A percentile compares a stretch with the other conserved stretches of the same genome.
These are phyloP conservation scores for Oncorhynchus keta DNA, from an alignment of 2,113 vertebrate species.

Conservation along the genomic window DNA sequence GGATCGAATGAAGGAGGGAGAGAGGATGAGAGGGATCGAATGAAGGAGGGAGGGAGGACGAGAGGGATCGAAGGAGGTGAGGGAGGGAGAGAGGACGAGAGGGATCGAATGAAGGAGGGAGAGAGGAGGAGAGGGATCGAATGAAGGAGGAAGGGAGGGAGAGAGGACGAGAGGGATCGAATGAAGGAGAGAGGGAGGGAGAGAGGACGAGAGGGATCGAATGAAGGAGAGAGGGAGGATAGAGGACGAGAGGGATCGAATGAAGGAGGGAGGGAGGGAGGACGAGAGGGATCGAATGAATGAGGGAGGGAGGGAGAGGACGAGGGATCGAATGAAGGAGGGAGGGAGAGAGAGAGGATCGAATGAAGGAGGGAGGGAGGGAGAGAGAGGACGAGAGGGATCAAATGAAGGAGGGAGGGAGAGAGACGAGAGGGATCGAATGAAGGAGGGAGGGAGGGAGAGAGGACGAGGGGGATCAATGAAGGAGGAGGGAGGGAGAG, in stretches of 20 bases:
- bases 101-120: background rate
- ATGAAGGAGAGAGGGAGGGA: too few species aligned
- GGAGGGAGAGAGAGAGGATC: too few species aligned
- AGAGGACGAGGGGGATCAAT: background rate
- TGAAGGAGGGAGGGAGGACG: constrained; percentile 11
- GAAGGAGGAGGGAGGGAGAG: constrained; percentile 5
- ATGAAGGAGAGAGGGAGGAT: constrained; percentile 1
- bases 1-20: background rate
- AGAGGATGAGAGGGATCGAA: background rate
- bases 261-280: background rate
- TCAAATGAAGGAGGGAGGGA: too few species aligned
- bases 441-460: constrained; percentile 18
- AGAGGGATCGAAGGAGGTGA: background rate
- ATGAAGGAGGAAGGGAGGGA: too few species aligned
- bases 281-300: background rate
- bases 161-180: background rate
- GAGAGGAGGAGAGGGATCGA: too few species aligned
- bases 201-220: background rate
- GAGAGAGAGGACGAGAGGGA: too few species aligned
- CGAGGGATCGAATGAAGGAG: too few species aligned
- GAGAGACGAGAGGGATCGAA: background rate
- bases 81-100: background rate
- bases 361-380: too few species aligned
- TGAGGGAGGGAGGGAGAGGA: constrained; percentile 14
- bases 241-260: background rate